Conservation (phyloP, 2,797 vertebrate species). For the Peromyscus eremicus region DNA sequence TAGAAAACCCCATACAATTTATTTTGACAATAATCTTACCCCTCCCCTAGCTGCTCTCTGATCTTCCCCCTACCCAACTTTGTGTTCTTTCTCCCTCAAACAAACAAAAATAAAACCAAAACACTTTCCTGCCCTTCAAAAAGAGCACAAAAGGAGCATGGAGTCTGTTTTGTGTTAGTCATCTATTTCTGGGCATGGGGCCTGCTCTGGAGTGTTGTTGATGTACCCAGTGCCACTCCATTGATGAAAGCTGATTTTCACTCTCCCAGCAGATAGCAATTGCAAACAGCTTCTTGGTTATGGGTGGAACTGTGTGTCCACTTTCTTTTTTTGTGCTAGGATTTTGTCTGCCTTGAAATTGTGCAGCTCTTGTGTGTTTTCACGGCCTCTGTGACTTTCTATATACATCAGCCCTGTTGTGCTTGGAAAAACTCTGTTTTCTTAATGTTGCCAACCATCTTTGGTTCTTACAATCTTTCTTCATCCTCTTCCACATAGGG, state of each 20-base stretch:
- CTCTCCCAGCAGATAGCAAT: background rate
- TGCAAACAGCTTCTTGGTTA: background rate
- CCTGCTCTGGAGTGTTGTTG: background rate
- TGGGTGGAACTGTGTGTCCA: background rate
- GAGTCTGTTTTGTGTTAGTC: background rate
- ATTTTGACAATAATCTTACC: background rate
- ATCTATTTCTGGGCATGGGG: background rate
- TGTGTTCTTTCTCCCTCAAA: background rate
- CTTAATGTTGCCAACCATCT: background rate
- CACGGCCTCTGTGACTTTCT: background rate
- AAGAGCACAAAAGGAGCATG: background rate
- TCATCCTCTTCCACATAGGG: background rate
- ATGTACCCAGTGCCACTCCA: background rate
- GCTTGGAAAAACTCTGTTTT: background rate
- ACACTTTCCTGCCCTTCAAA: background rate
- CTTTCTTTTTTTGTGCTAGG: background rate
- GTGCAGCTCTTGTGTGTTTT: background rate
- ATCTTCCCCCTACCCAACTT: background rate
- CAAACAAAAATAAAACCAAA: background rate
- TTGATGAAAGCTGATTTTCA: background rate
- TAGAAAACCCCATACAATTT: background rate
- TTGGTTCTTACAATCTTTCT: background rate
- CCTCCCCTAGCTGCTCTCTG: too few species aligned
- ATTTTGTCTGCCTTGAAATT: background rate
- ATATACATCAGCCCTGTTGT: background rate